Conservation (phyloP, 2,888 invertebrate species). For the Ichneumon xanthorius region DNA sequence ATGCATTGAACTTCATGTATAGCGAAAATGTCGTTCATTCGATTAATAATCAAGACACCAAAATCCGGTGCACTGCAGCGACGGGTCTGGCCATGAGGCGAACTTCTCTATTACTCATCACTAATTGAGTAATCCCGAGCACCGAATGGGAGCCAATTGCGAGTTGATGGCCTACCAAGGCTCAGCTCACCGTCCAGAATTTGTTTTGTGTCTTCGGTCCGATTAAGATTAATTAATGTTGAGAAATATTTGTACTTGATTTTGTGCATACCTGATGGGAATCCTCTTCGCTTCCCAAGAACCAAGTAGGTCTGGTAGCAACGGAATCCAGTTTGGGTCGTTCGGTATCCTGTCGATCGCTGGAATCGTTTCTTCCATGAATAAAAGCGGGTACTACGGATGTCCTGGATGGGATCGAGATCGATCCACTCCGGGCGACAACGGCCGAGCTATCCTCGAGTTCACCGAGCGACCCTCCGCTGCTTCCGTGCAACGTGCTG, state of each 20-base stretch:
- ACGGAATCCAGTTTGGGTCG: slow-evolving; percentile 68
- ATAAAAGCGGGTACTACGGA: slow-evolving; percentile 62
- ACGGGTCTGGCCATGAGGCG: too few relatives aligned
- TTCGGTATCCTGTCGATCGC: slow-evolving; percentile 64
- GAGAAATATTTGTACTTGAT: neutral
- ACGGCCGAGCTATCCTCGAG: slow-evolving; percentile 78
- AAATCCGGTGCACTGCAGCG: too few relatives aligned
- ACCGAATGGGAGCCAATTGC: too few relatives aligned
- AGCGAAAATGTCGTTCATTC: too few relatives aligned
- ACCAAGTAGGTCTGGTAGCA: slow-evolving; percentile 86
- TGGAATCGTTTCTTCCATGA: slow-evolving; percentile 85
- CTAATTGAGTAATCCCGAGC: too few relatives aligned
- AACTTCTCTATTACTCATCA: too few relatives aligned
- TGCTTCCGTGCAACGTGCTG: slow-evolving; percentile 92
- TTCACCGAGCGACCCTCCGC: slow-evolving; percentile 81
- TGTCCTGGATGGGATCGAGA: slow-evolving; percentile 63
- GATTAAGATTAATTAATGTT: neutral
- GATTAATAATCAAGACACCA: too few relatives aligned
- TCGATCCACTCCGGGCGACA: slow-evolving; percentile 70
- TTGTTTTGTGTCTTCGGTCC: neutral
- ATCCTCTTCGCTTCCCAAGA: slow-evolving; percentile 87
- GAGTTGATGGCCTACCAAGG: too few relatives aligned
- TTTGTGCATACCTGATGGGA: slow-evolving; percentile 80
- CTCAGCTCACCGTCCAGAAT: neutral
- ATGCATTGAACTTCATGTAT: too few relatives aligned